These are phyloP conservation scores for Rhineura floridana DNA, from an alignment of 2,113 vertebrate species.

Conservation along the genomic window DNA sequence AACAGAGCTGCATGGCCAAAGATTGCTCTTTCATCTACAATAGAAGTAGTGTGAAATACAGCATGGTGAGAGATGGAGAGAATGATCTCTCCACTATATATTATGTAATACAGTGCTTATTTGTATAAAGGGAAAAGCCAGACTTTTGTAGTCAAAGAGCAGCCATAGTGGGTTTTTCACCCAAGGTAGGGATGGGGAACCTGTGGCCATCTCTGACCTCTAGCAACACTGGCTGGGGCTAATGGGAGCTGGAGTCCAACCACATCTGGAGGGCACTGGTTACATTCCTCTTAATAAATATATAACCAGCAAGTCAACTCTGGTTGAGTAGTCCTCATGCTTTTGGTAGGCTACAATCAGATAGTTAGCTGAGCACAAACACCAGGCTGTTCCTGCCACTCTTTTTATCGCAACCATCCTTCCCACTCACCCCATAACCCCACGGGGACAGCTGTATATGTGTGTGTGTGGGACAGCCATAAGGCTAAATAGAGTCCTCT, in stretches of 20 bases:
- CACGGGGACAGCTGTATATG: neutral
- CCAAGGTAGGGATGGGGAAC: no score
- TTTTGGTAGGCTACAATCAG: neutral
- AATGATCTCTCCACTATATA: neutral
- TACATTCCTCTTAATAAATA: no score
- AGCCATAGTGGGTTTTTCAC: neutral
- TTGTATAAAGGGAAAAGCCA: neutral
- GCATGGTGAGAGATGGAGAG: neutral
- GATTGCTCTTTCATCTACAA: neutral
- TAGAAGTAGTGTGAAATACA: neutral
- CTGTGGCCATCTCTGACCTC: no score
- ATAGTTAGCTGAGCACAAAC: no score
- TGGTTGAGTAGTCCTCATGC: neutral
- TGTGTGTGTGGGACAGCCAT: neutral
- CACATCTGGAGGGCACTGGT: no score
- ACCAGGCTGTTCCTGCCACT: neutral
- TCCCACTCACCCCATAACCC: no score
- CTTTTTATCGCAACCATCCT: neutral
- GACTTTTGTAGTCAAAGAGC: no score
- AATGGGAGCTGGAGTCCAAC: no score
- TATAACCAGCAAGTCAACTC: neutral
- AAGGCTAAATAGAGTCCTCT: neutral
- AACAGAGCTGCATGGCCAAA: neutral
- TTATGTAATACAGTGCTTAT: neutral
- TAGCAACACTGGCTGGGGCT: no score